A percentile compares a stretch with the other conserved stretches of the same genome.
Evolutionary conservation across 2,113 vertebrate genomes (phyloP).

Genomic region (Cercocebus atys): DNA sequence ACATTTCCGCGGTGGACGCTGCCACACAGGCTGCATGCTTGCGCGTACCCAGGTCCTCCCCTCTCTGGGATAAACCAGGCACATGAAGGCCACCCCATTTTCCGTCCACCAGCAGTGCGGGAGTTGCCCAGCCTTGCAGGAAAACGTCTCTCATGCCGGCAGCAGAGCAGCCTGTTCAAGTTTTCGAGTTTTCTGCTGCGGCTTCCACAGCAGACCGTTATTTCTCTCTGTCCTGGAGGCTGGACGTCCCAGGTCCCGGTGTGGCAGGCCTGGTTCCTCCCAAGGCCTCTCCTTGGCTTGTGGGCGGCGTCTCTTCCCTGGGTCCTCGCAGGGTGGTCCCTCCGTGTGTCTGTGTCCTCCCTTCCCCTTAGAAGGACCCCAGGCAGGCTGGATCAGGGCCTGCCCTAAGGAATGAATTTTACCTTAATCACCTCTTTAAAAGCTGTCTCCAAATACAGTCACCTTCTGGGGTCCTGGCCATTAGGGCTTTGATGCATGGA

Average conservation of each 20-base stretch:
- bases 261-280: not conserved
- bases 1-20: no score
- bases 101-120: not conserved
- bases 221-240: not conserved
- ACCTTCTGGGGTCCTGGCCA: no score
- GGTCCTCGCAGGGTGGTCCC: not conserved
- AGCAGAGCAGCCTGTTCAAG: not conserved
- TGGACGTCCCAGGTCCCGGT: not conserved
- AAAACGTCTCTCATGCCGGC: accelerated
- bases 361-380: no score
- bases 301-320: not conserved
- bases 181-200: no score
- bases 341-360: not conserved
- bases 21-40: no score
- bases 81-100: not conserved
- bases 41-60: not conserved
- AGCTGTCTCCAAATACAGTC: not conserved
- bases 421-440: not conserved
- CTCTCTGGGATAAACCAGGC: not conserved
- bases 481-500: not conserved
- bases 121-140: accelerated
- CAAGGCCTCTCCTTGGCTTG: no score
- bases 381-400: not conserved
- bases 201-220: not conserved
- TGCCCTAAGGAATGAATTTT: not conserved